phyloP scores from a whole-genome alignment of 2,797 vertebrate genomes.

The Girardinus metallicus region DNA sequence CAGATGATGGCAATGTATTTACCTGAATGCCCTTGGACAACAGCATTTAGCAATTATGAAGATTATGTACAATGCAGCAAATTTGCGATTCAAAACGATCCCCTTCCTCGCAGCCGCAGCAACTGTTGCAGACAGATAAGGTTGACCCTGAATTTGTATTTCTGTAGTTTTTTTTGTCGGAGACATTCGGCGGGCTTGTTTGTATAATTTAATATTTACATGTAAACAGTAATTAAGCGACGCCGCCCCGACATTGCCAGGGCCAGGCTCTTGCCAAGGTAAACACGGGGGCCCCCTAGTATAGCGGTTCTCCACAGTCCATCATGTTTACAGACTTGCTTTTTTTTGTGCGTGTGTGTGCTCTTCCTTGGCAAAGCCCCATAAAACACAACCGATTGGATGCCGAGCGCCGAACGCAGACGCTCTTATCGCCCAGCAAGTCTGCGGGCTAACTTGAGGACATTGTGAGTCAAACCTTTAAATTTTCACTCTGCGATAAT shows the following conservation, averaged over 20 bases:
- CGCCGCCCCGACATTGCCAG: constrained; percentile 68
- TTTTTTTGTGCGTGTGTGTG: constrained; percentile 59
- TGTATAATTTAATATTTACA: constrained; percentile 83
- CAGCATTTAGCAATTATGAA: constrained; percentile 84
- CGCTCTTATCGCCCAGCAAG: constrained; percentile 78
- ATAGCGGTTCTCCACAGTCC: constrained; percentile 73
- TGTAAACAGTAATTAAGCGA: constrained; percentile 82
- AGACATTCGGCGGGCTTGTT: constrained; percentile 72
- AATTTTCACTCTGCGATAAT: constrained; percentile 85
- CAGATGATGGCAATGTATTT: constrained; percentile 77
- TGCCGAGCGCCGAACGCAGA: constrained; percentile 64
- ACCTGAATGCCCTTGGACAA: constrained; percentile 85
- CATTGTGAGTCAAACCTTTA: constrained; percentile 87
- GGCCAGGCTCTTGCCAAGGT: constrained; percentile 78
- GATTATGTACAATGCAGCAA: constrained; percentile 75
- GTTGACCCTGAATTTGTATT: constrained; percentile 83
- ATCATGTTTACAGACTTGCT: constrained; percentile 81
- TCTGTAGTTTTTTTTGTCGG: constrained; percentile 68
- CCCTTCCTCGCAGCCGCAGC: constrained; percentile 63
- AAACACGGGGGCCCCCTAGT: constrained; percentile 76
- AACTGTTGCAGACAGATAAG: constrained; percentile 83
- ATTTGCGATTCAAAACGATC: constrained; percentile 87
- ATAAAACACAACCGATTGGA: constrained; percentile 78
- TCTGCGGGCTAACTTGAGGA: constrained; percentile 83
- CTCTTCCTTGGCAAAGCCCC: constrained; percentile 75